Evolutionary conservation across 1,140 invertebrate genomes (phyloP).

Genomic region (Trichonephila inaurata): DNA sequence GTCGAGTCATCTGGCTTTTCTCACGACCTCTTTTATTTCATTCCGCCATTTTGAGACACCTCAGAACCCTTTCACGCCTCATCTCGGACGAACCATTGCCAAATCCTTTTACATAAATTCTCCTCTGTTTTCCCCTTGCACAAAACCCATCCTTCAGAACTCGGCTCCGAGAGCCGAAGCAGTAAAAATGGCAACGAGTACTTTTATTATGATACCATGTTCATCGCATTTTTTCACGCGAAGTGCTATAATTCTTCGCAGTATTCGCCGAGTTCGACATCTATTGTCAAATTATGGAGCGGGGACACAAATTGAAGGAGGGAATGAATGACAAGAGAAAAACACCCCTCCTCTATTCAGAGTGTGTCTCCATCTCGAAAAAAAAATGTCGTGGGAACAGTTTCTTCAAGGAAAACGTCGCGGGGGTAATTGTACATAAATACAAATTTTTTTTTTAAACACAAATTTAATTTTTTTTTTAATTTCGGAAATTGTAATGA

Average conservation of each 20-base stretch:
- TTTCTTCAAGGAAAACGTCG: too few species aligned
- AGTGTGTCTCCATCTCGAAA: too few species aligned
- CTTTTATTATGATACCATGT: not conserved
- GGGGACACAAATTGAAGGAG: too few species aligned
- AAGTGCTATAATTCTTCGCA: not conserved
- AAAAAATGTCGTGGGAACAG: too few species aligned
- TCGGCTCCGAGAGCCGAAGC: not conserved
- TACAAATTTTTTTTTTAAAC: too few species aligned
- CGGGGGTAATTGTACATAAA: too few species aligned
- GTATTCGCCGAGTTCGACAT: not conserved
- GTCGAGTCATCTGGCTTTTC: conserved; percentile 40
- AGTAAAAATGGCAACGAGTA: not conserved
- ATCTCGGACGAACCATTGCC: not conserved
- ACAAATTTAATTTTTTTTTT: too few species aligned
- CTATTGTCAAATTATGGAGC: too few species aligned
- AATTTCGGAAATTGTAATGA: too few species aligned
- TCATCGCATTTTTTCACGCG: not conserved
- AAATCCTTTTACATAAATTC: conserved; percentile 13
- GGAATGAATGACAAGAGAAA: too few species aligned
- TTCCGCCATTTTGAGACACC: conserved; percentile 1
- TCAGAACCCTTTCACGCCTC: not conserved
- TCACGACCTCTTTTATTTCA: conserved; percentile 39
- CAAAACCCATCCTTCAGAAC: not conserved
- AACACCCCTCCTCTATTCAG: too few species aligned
- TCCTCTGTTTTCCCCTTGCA: not conserved